Evolutionary conservation across 2,888 invertebrate species (phyloP), one percentile per base, ranked within the genome.

Genomic region (Acanthosoma haemorrhoidale): DNA sequence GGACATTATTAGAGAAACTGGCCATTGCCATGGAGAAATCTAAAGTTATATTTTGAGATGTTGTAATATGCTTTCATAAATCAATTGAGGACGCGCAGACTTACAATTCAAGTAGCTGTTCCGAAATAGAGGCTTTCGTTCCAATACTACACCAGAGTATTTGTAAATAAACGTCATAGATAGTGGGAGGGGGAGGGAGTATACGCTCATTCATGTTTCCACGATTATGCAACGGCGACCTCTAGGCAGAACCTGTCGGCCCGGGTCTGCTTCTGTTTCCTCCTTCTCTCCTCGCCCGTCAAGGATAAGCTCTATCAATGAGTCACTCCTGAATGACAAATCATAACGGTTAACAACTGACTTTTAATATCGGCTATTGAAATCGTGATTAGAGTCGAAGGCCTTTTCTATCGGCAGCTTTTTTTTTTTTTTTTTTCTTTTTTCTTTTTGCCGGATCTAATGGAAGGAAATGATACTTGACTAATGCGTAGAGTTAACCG

Each of bases 261-360:
- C 51, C 29, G 51, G 51, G n/a, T n/a, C n/a, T n/a, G n/a, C 51
- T 51, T 51, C 51, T 51, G 51, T 51, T 51, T 51, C 51, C 51
- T 51, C 29, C 51, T 51, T n/a, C n/a, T n/a, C n/a, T n/a, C n/a
- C n/a, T 25, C 5, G 51, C 51, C 51, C 29, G 51, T 29, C 51
- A 51, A 51, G 51, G 51, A 51, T 51, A 51, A 25, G 51, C 18
- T 51, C 51, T 51, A 25, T 51, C n/a, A 51, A 51, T 51, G 51
- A 51, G 51, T 51, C 51, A 51, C 29, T 43, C n/a, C 51, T 51
- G 25, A 51, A 51, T 51, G 51, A 51, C 51, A 51, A 51, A 51
- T 51, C 51, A 51, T 51, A 51, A 51, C 51, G 51, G 51, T 51
- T 51, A 25, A 25, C 29, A 51, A 51, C 51, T 51, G 51, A 51